Evolutionary conservation across 2,113 vertebrate genomes (phyloP).

Genomic region (Neopipo cinnamomea): DNA sequence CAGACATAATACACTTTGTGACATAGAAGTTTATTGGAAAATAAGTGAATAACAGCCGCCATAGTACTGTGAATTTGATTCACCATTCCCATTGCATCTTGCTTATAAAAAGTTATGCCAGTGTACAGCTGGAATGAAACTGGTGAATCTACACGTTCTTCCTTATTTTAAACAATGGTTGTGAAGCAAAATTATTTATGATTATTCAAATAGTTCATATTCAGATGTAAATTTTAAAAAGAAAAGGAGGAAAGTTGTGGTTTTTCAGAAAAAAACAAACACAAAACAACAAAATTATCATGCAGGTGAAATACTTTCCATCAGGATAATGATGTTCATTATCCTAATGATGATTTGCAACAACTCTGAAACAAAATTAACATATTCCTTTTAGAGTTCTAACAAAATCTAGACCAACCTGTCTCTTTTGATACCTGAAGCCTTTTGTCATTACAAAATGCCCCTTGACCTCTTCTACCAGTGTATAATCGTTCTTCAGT

Average conservation of each 20-base stretch:
- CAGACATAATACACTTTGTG: background rate
- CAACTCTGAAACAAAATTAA: slow-evolving; percentile 68
- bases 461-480: slow-evolving; percentile 83
- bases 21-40: background rate
- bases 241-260: slow-evolving; percentile 6
- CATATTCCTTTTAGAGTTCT: slow-evolving; percentile 57
- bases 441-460: slow-evolving; percentile 85
- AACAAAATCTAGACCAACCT: slow-evolving; percentile 74
- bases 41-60: background rate
- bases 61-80: background rate
- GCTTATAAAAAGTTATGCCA: background rate
- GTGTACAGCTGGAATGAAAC: slow-evolving; percentile 18
- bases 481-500: slow-evolving; percentile 86
- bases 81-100: slow-evolving; percentile 31
- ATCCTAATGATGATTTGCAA: slow-evolving; percentile 60
- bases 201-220: background rate
- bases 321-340: slow-evolving; percentile 44
- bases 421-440: slow-evolving; percentile 83
- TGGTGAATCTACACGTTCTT: slow-evolving; percentile 35
- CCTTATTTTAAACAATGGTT: background rate
- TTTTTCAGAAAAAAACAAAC: slow-evolving; percentile 35
- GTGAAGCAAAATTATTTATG: background rate
- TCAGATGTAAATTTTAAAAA: background rate
- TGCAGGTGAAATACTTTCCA: slow-evolving; percentile 28
- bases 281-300: slow-evolving; percentile 45